Percentiles rank a stretch among this genome's conserved stretches.
Conservation (phyloP, 2,113 vertebrate species). For the Leiothrix lutea region DNA sequence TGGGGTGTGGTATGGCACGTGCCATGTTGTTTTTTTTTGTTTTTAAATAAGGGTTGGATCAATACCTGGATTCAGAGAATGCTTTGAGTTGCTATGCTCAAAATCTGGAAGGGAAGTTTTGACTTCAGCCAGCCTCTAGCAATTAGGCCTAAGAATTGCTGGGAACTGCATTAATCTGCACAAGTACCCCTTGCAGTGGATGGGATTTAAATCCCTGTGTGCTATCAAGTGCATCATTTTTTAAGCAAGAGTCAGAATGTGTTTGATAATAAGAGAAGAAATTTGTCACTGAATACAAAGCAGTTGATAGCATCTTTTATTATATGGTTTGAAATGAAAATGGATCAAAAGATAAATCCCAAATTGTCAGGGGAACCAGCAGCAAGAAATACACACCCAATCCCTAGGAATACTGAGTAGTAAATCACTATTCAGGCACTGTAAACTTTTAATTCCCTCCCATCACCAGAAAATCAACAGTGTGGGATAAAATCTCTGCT, state of each 20-base stretch:
- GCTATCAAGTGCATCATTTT: neutral
- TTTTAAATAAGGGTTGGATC: neutral
- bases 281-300: constrained; percentile 46
- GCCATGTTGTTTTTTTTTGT: rapidly evolving
- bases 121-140: neutral
- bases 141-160: neutral
- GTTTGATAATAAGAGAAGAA: neutral
- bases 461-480: neutral
- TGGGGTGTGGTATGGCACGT: neutral
- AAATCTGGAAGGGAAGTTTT: neutral
- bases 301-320: neutral
- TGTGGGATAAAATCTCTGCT: neutral
- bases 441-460: neutral
- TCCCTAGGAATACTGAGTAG: neutral
- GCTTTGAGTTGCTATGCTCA: neutral
- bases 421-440: neutral
- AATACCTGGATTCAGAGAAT: neutral
- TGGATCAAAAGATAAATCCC: constrained; percentile 1
- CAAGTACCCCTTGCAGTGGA: neutral
- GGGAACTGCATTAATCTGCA: neutral
- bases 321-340: constrained; percentile 30
- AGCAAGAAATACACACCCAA: neutral
- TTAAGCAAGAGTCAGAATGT: constrained; percentile 16
- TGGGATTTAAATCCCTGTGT: constrained; percentile 51
- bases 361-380: neutral